Conservation (phyloP, 2,113 vertebrate species). For the Grus americana region DNA sequence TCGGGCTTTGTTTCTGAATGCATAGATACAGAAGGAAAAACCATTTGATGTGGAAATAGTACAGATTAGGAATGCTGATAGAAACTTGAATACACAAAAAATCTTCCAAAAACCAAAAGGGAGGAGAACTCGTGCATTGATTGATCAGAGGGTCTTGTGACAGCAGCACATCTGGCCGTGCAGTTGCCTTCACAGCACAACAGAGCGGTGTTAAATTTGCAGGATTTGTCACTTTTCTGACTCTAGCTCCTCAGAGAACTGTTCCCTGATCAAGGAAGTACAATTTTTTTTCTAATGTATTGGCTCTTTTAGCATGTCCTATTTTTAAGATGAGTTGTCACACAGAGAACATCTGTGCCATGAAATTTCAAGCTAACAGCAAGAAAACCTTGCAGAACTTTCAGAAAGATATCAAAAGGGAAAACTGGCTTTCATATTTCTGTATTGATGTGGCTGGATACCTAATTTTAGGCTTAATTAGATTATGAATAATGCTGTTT, state of each 20-base stretch:
- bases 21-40: not conserved
- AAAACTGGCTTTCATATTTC: not conserved
- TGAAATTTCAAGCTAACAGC: not conserved
- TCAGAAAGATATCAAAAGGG: not conserved
- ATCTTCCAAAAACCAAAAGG: not conserved
- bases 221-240: not conserved
- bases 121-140: not conserved
- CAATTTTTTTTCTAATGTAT: not conserved
- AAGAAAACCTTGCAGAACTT: not conserved
- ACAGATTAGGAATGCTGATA: not conserved
- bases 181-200: not conserved
- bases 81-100: not conserved
- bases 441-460: not conserved
- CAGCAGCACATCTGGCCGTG: not conserved
- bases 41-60: not conserved
- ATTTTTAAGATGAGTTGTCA: not conserved
- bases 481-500: not conserved
- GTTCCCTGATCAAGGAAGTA: not conserved
- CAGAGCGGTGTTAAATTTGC: not conserved
- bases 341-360: not conserved
- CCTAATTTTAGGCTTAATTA: constrained; percentile 4
- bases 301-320: not conserved
- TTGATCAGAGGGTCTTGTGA: not conserved
- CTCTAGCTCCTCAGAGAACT: not conserved
- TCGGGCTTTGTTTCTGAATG: not conserved